Conservation (phyloP, 2,113 vertebrate genomes). For the Ophthalmolycus amberensis region DNA sequence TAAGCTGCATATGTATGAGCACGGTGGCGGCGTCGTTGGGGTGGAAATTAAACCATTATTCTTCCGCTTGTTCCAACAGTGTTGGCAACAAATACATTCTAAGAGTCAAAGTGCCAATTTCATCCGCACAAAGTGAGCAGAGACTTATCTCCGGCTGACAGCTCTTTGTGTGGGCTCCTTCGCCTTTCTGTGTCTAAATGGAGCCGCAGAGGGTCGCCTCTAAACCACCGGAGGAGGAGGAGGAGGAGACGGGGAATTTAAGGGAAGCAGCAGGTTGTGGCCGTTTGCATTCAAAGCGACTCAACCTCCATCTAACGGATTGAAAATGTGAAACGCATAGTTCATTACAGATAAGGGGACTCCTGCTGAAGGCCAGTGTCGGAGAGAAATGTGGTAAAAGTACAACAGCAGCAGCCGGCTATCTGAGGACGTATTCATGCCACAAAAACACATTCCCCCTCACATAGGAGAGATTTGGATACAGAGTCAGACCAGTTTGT, state of each 20-base stretch:
- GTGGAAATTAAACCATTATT: conserved; percentile 59
- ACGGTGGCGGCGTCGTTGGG: background rate
- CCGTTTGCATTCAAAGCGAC: background rate
- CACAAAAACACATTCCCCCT: background rate
- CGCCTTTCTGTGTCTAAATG: conserved; percentile 29
- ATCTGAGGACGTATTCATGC: background rate
- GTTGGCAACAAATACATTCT: conserved; percentile 42
- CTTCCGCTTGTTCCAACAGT: conserved; percentile 40
- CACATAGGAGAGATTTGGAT: background rate
- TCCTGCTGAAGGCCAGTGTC: background rate
- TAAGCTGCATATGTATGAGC: conserved; percentile 44
- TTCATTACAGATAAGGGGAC: conserved; percentile 14
- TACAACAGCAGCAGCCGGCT: background rate
- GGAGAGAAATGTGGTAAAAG: background rate
- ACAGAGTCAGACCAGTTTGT: background rate
- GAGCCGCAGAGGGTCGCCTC: background rate
- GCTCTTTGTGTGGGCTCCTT: conserved; percentile 52
- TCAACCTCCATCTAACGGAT: background rate
- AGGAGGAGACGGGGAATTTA: background rate
- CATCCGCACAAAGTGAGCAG: conserved; percentile 41
- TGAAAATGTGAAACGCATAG: background rate
- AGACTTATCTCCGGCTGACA: conserved; percentile 57
- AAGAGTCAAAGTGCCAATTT: conserved; percentile 57
- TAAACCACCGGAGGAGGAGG: background rate
- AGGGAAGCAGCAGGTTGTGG: conserved; percentile 18